Base-by-base conservation (phyloP, 2,797 vertebrate species). In the Sebastes trivittatus region DNA sequence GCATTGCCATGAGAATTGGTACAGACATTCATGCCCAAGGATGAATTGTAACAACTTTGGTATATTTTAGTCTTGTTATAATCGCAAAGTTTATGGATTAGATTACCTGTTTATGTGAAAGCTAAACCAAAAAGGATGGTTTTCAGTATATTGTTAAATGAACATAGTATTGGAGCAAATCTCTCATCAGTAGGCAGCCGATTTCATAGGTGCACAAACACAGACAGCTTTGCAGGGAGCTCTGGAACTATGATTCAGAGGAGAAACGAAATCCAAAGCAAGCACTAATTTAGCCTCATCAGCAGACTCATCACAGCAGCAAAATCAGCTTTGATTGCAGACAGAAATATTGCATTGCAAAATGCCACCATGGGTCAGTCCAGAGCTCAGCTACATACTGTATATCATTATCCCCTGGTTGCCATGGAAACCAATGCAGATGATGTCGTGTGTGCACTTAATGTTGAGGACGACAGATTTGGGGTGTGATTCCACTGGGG, bases 381-480 rank as follows among this genome's bases (percentile, higher is more conserved):
- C 36, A 27, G 52, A 25, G 36, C 27, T 36, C 34, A 2, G 25
- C 55, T n/a, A 60, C 49, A 27, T 49, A 74, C 36, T 52, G 38
- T 70, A 54, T 32, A 34, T 71, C 25, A 85, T 75, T 74, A 78
- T 71, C 58, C 38, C 52, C 52, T 23, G 14, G 89, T 93, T 86
- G 91, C 77, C 87, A 92, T 90, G 70, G 91, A 87, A 92, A 95
- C 93, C 25, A 42, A 49, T 81, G 72, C 84, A 82, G 69, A 77
- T 78, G 25, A 80, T 75, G 27, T 30, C 3, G 3, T 29, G 59
- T 42, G 9, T 77, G 22, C 7, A 36, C 38, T 34, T 30, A 49
- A 16, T 0, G 42, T 34, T 32, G 34, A 42, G 20, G 22, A n/a
- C 0, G 13, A 66, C n/a, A 80, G 18, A 71, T 78, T 32, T 23